Evolutionary conservation across 2,113 vertebrate species (phyloP).

Genomic region (Ciconia stormi): DNA sequence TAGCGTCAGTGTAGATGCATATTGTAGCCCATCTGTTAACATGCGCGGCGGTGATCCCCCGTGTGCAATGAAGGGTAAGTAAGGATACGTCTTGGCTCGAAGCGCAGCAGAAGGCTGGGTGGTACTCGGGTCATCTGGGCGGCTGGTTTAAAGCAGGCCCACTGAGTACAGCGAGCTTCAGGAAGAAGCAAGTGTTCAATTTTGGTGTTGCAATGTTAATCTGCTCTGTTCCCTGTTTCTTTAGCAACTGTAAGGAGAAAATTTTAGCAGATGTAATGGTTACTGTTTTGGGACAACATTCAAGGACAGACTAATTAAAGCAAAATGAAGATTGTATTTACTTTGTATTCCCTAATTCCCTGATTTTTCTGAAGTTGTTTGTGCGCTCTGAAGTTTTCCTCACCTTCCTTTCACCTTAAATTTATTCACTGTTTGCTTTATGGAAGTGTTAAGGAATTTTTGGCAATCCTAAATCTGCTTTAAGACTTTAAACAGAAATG

Average conservation of each 20-base stretch:
- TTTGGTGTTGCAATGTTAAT: accelerated
- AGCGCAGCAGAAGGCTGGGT: background rate
- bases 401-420: background rate
- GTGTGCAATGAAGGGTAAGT: accelerated
- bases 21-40: background rate
- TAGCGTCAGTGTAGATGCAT: background rate
- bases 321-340: background rate
- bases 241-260: background rate
- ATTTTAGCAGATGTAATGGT: background rate
- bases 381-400: background rate
- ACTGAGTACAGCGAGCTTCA: accelerated
- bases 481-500: background rate
- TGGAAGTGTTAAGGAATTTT: background rate
- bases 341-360: background rate
- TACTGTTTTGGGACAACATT: accelerated
- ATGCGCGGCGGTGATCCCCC: accelerated
- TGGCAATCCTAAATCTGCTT: background rate
- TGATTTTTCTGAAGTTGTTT: background rate
- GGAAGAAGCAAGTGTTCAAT: background rate
- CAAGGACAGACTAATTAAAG: background rate
- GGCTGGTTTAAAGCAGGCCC: background rate
- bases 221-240: background rate
- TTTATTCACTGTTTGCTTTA: background rate
- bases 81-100: accelerated
- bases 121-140: accelerated